Evolutionary conservation across 2,888 invertebrate species (phyloP), one percentile per base, ranked within the genome.

Genomic region (Lottia scabra): DNA sequence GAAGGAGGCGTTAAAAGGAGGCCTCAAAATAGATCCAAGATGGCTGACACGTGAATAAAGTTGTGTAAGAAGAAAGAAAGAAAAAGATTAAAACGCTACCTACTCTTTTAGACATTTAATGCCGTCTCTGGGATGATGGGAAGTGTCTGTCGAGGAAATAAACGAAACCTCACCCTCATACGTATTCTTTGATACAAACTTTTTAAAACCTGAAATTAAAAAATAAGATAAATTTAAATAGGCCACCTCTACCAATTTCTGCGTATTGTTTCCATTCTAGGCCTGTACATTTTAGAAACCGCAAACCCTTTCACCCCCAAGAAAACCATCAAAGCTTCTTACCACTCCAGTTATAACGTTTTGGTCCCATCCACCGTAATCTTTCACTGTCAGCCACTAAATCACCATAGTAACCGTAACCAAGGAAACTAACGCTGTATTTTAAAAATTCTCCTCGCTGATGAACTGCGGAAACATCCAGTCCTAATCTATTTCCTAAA

Each of bases 401-500:
- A 89, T 96, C 95, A 2, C 96, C 96, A 82, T 96, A 92, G 90
- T 94, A 96, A 1, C 96, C 96, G 87, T 96, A 96, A 75, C 94
- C 94, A 76, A 95, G 91, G 65, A 95, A 93, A 79, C 95, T 94
- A 19, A 94, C 93, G 84, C 93, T 94, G 80, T 94, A 92, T 70
- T 93, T 91, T 46, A 93, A 87, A 65, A 94, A 87, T 63, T 92
- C 87, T 56, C 91, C 91, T 70, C 92, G 91, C 16, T 85, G 84
- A 86, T 93, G 93, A 12, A 95, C 93, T 70, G 94, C 93, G 68
- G 94, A 94, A 67, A 95, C 92, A 88, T 96, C 96, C 73, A 95
- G 90, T 23, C 94, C 93, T 16, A 94, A 90, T 67, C 91, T 91
- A 84, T 94, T 94, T 30, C 95, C 92, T 91, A 79, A 2, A 80